A percentile compares a stretch with the other conserved stretches of the same genome.
Evolutionary conservation across 1,140 invertebrate genomes (phyloP).

Genomic region (Conopomorpha cramerella): DNA sequence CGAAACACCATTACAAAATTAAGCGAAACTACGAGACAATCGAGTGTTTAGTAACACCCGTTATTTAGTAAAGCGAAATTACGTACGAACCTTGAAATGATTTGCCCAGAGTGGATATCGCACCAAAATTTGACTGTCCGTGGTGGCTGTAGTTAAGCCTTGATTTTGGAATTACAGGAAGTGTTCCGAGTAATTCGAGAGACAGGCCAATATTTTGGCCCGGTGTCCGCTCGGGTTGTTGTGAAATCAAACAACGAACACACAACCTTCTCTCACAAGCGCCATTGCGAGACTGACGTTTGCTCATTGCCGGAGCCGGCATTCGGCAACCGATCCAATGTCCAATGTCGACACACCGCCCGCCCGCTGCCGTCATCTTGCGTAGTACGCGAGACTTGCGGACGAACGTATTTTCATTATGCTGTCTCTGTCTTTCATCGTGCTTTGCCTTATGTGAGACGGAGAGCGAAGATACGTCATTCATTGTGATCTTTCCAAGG

Average conservation of each 20-base stretch:
- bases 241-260: slow-evolving; percentile 48
- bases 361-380: too few species aligned
- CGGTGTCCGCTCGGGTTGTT: slow-evolving; percentile 59
- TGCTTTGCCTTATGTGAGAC: too few species aligned
- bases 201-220: slow-evolving; percentile 62
- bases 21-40: slow-evolving; percentile 44
- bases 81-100: slow-evolving; percentile 60
- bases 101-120: slow-evolving; percentile 59
- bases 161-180: slow-evolving; percentile 45
- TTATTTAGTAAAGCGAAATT: slow-evolving; percentile 52
- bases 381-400: slow-evolving; percentile 56
- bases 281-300: slow-evolving; percentile 57
- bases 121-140: slow-evolving; percentile 60
- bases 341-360: slow-evolving; percentile 60
- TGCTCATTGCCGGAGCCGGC: slow-evolving; percentile 25
- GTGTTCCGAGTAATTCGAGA: slow-evolving; percentile 44
- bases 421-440: too few species aligned
- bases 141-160: slow-evolving; percentile 30
- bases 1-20: slow-evolving; percentile 39
- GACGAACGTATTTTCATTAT: too few species aligned
- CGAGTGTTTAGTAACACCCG: slow-evolving; percentile 40
- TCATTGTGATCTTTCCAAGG: too few species aligned
- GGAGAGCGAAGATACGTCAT: too few species aligned
- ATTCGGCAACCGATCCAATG: slow-evolving; percentile 50
- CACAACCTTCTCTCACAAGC: slow-evolving; percentile 47